Evolutionary conservation across 2,888 invertebrate species (phyloP).

Genomic region (Volucella inflata): DNA sequence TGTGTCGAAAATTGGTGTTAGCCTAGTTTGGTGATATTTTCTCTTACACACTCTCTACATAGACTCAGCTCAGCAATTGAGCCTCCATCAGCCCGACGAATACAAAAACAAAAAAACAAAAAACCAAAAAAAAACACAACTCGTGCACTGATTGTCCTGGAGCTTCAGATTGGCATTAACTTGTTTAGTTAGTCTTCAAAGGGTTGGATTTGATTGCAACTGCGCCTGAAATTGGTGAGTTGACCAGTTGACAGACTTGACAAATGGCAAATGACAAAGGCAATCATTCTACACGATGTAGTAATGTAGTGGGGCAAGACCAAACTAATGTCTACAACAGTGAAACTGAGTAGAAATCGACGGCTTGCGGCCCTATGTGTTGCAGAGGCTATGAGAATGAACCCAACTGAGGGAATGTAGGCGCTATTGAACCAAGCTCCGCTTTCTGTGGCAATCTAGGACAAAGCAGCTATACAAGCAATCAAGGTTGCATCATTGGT

Average conservation of each 20-base stretch:
- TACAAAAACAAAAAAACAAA: not conserved
- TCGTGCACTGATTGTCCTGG: constrained; percentile 25
- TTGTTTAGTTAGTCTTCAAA: constrained; percentile 43
- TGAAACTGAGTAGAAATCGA: too few relatives aligned
- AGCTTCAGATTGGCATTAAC: constrained; percentile 48
- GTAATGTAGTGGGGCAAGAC: too few relatives aligned
- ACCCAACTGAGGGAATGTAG: too few relatives aligned
- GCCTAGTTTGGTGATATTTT: constrained; percentile 73
- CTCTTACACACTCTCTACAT: not conserved
- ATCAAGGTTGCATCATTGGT: too few relatives aligned
- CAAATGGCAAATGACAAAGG: too few relatives aligned
- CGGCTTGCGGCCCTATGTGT: too few relatives aligned
- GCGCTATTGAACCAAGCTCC: too few relatives aligned
- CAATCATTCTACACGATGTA: too few relatives aligned
- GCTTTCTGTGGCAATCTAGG: too few relatives aligned
- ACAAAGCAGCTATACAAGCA: too few relatives aligned
- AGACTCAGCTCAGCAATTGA: not conserved
- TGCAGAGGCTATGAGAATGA: too few relatives aligned
- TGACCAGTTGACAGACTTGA: not conserved
- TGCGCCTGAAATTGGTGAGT: not conserved
- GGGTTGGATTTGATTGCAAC: not conserved
- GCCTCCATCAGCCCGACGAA: not conserved
- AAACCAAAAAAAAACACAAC: constrained; percentile 19
- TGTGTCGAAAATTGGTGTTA: constrained; percentile 71
- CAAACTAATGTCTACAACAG: too few relatives aligned